Conservation (phyloP, 2,797 vertebrate species). For the Gorsachius magnificus region DNA sequence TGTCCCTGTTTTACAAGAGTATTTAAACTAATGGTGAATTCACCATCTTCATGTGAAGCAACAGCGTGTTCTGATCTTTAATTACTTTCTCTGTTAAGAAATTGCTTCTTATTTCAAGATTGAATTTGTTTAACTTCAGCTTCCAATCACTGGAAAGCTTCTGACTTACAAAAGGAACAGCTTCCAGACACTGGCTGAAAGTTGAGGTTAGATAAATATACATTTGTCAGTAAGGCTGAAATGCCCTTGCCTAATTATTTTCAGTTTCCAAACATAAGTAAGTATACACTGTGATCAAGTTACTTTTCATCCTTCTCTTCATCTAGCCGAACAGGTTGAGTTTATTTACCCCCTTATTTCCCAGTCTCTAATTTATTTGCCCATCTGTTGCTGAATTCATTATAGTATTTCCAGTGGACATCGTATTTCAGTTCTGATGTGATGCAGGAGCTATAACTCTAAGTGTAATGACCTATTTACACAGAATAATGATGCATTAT, state of each 20-base stretch:
- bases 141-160: slow-evolving; percentile 1
- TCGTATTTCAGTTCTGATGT: background rate
- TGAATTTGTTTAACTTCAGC: slow-evolving; percentile 25
- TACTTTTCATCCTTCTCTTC: background rate
- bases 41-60: background rate
- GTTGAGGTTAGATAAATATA: slow-evolving; percentile 46
- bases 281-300: background rate
- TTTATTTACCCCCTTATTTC: background rate
- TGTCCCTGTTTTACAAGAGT: background rate
- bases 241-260: slow-evolving; percentile 18
- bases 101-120: background rate
- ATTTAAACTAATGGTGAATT: slow-evolving; percentile 14
- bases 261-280: background rate
- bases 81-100: background rate
- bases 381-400: background rate
- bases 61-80: background rate
- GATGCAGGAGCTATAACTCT: background rate
- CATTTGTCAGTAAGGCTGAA: slow-evolving; percentile 36
- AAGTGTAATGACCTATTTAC: background rate
- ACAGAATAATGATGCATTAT: background rate
- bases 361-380: background rate
- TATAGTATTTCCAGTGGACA: background rate
- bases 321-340: background rate
- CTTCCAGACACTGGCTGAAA: slow-evolving; percentile 33
- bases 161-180: slow-evolving; percentile 11